Percentiles rank a stretch among this genome's conserved stretches.
Evolutionary conservation across 2,888 invertebrate genomes (phyloP).

Genomic region (Cheilosia grossa): DNA sequence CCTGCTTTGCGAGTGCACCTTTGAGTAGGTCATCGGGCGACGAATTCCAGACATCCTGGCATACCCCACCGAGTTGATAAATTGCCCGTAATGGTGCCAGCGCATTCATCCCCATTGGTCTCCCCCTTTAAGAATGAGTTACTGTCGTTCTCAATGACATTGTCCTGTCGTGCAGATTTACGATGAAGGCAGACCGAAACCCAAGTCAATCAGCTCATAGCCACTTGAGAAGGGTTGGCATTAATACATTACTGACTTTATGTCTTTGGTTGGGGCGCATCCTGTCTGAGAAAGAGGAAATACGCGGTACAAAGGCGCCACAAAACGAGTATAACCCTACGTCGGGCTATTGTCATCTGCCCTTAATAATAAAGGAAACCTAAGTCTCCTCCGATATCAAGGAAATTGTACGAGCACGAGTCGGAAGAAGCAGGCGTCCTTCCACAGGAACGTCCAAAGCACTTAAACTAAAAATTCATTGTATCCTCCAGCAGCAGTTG

Average conservation of each 20-base stretch:
- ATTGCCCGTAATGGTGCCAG: constrained; percentile 1
- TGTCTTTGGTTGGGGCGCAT: neutral
- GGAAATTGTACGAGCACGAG: neutral
- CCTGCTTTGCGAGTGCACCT: constrained; percentile 7
- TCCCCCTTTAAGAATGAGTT: constrained; percentile 3
- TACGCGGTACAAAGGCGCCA: constrained; percentile 7
- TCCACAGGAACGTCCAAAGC: neutral
- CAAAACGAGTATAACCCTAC: neutral
- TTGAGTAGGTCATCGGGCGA: neutral
- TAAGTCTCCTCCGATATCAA: constrained; percentile 13
- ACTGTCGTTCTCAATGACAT: constrained; percentile 2
- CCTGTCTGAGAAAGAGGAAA: neutral
- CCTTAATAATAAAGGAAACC: neutral
- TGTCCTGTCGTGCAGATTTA: constrained; percentile 14
- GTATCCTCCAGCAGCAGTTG: constrained; percentile 13
- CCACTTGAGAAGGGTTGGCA: constrained; percentile 1
- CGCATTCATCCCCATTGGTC: neutral
- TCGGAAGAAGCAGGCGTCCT: neutral
- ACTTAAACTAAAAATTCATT: neutral
- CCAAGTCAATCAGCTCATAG: constrained; percentile 27
- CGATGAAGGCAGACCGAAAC: constrained; percentile 2
- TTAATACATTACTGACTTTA: constrained; percentile 1
- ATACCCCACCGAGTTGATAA: constrained; percentile 14
- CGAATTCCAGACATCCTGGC: neutral
- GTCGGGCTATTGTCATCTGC: no score